Base-by-base conservation (phyloP, 2,113 vertebrate genomes). In the Gnathonemus echidnorhynchus region DNA sequence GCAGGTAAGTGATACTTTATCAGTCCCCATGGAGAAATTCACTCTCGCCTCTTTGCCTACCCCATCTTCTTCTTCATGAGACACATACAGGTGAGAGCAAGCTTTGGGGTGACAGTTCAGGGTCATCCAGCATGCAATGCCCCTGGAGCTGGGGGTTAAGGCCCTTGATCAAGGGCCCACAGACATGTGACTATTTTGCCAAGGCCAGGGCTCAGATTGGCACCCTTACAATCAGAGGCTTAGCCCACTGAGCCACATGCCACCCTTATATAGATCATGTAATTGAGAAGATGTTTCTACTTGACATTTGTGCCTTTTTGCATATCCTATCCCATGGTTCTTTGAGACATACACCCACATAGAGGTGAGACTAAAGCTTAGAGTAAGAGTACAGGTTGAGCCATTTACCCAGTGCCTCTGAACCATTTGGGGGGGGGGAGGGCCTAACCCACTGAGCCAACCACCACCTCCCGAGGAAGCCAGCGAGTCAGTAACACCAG, bases 1-100 rank as follows among this genome's bases (percentile, higher is more conserved):
- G 93, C 96, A 91, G 97, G 98, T 99, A 94, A 94, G 62, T 70
- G 62, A 70, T 27, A 70, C 27, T 70, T 70, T 1, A 70, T 70
- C 62, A 70, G 27, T 70, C 62, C 10, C n/a, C n/a, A 70, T 31
- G 62, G n/a, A 11, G n/a, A 31, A 70, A 70, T 31, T 70, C 27
- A 13, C 19, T 56, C 53, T 7, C 1, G 4, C 52, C 24, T 62
- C 24, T 62, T 66, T 27, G 62, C 62, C 62, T 11, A 5, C n/a
- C 27, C 10, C 10, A 31, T 70, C 62, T 31, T 31, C 3, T 11
- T 31, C 9, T 70, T 27, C 10, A 27, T 70, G 62, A 31, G n/a
- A 70, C 62, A 70, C 62, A 70, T 27, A 31, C 10, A 70, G 62
- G 3, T 31, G 9, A 70, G n/a, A 66, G 3, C n/a, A 66, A 27